These are phyloP conservation scores for Pristiophorus japonicus DNA, from an alignment of 2,113 vertebrate genomes.

Conservation along the genomic window DNA sequence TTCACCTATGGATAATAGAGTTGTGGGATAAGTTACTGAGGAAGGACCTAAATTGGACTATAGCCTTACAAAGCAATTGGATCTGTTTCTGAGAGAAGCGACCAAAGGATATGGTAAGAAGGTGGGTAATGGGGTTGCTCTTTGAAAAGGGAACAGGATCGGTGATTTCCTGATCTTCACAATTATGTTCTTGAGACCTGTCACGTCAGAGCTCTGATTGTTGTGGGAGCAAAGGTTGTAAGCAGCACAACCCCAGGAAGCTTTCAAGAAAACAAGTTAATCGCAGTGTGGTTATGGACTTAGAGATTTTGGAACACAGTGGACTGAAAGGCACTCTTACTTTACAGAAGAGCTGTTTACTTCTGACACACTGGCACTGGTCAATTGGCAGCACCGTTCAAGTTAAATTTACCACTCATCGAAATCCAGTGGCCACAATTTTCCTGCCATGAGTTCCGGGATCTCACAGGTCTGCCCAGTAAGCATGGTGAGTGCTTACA, in stretches of 20 bases:
- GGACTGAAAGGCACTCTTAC: not conserved
- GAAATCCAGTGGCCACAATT: not conserved
- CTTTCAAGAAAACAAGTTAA: not conserved
- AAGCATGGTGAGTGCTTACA: not conserved
- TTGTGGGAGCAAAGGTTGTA: not conserved
- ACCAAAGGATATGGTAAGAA: not conserved
- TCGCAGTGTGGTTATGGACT: not conserved
- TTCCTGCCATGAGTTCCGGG: not conserved
- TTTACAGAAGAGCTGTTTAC: not conserved
- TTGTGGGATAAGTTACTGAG: not conserved
- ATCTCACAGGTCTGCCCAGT: not conserved
- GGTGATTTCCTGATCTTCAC: not conserved
- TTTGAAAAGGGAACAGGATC: not conserved
- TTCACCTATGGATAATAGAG: not conserved
- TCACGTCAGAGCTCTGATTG: not conserved
- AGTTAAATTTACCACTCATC: not conserved
- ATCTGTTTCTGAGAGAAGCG: not conserved
- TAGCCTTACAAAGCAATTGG: not conserved
- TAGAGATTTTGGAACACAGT: not conserved
- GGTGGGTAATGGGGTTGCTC: not conserved
- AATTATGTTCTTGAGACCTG: not conserved
- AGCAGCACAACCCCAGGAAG: not conserved
- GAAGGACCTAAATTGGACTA: not conserved
- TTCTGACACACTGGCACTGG: not conserved
- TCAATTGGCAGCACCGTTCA: no score